Evolutionary conservation across 2,797 vertebrate species (phyloP).

Genomic region (Onychomys leucogaster): DNA sequence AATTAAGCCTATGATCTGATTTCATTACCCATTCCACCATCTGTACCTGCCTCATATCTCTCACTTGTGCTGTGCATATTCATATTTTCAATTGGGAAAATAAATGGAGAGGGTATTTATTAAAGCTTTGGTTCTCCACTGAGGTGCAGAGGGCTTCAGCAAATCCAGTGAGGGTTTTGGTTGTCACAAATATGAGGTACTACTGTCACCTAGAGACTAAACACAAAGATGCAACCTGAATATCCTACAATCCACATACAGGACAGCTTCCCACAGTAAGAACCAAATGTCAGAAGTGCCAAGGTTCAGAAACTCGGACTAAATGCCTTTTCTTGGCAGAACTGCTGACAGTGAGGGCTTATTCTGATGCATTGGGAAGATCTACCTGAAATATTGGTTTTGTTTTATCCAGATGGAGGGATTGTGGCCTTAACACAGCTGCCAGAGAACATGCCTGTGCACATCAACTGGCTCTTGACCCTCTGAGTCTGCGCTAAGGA

Average conservation of each 20-base stretch:
- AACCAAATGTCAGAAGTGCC: background rate
- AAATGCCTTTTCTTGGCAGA: background rate
- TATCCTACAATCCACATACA: background rate
- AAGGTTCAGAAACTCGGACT: background rate
- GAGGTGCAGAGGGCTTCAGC: too few relatives aligned
- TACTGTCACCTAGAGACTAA: conserved; percentile 24
- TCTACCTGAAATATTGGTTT: background rate
- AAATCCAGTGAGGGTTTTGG: background rate
- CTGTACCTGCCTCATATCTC: background rate
- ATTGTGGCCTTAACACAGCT: background rate
- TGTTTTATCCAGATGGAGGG: background rate
- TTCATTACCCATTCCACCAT: background rate
- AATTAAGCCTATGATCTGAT: background rate
- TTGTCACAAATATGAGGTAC: background rate
- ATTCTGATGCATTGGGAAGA: background rate
- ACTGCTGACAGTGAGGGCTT: background rate
- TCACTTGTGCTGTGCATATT: background rate
- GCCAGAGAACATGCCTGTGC: background rate
- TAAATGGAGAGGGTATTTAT: background rate
- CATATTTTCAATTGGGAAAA: background rate
- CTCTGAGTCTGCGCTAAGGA: background rate
- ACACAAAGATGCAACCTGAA: background rate
- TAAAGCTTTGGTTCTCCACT: background rate
- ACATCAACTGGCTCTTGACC: background rate
- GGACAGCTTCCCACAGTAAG: background rate